Base-by-base conservation (phyloP, 2,797 vertebrate species). In the Peromyscus attwateri region DNA sequence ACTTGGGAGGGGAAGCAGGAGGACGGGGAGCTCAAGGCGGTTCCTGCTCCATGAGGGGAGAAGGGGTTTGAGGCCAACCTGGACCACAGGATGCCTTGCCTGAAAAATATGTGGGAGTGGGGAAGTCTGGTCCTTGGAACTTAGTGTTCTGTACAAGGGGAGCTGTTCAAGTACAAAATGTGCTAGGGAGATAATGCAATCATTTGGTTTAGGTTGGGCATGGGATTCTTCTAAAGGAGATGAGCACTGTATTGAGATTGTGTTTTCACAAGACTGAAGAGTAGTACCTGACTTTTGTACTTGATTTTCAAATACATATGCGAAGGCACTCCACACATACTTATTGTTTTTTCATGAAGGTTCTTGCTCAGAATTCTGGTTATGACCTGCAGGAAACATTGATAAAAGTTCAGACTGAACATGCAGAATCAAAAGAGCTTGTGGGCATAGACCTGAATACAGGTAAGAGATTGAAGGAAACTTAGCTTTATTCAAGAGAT, bases 401-500 rank as follows among this genome's bases (percentile, higher is more conserved):
- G 92, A 98, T 99, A 96, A 99, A 99, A 98, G 98, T 99, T 97
- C 99, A 99, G 98, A 98, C 98, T 4, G 99, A 99, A 95, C 99
- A 98, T 97, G 99, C 98, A 95, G 98, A 99, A 98, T 99, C 98
- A 17, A 99, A 99, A 81, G 99, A 99, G 97, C 98, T 99, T 16
- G 98, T 99, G 29, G 99, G 99, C 71, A 99, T 99, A 14, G 98
- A 99, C 95, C 98, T 99, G 87, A 98, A 97, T 98, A 99, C 99
- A 98, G 99, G 97, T 97, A 93, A 97, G 95, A 95, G 66, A 92
- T 11, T 87, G 19, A 99, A 99, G 52, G 85, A 94, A 89, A 93
- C 40, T 73, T 64, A 87, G 29, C 66, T 17, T 94, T 93, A 60
- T 71, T 95, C 91, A 92, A 88, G 29, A 87, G 23, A 0, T 81